Evolutionary conservation across 2,797 vertebrate species (phyloP).

Genomic region (Clarias platycephalus): DNA sequence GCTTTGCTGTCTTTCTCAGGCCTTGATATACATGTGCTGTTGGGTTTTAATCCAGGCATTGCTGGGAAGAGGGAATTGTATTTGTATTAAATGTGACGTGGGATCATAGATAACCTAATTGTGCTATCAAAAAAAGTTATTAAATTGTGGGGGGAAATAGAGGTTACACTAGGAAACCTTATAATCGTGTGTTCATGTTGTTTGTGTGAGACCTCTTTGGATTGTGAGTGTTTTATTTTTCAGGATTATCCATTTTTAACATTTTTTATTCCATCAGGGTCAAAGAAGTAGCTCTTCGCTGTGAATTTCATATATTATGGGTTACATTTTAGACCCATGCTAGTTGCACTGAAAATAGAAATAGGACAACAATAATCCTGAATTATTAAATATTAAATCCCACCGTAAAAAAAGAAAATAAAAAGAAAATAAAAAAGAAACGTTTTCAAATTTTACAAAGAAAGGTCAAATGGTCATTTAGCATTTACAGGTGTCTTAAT

Average conservation of each 20-base stretch:
- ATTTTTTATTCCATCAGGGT: slow-evolving; percentile 48
- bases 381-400: slow-evolving; percentile 49
- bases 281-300: slow-evolving; percentile 45
- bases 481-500: slow-evolving; percentile 37
- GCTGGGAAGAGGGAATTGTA: slow-evolving; percentile 33
- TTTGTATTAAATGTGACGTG: slow-evolving; percentile 58
- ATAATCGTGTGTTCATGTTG: slow-evolving; percentile 50
- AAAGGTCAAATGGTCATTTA: slow-evolving; percentile 32
- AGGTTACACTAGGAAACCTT: slow-evolving; percentile 50
- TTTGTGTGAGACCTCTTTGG: slow-evolving; percentile 48
- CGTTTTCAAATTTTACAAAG: slow-evolving; percentile 34
- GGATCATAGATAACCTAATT: slow-evolving; percentile 55
- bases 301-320: slow-evolving; percentile 43
- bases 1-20: slow-evolving; percentile 62
- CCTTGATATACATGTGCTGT: slow-evolving; percentile 61
- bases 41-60: slow-evolving; percentile 56
- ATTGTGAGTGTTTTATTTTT: slow-evolving; percentile 50
- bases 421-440: background rate
- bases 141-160: slow-evolving; percentile 42
- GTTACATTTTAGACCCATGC: slow-evolving; percentile 48
- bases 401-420: slow-evolving; percentile 30
- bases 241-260: slow-evolving; percentile 35
- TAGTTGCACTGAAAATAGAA: slow-evolving; percentile 55
- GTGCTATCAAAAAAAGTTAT: slow-evolving; percentile 63
- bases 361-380: slow-evolving; percentile 40